phyloP scores from a whole-genome alignment of 2,888 invertebrate genomes.

The Leucoma salicis region DNA sequence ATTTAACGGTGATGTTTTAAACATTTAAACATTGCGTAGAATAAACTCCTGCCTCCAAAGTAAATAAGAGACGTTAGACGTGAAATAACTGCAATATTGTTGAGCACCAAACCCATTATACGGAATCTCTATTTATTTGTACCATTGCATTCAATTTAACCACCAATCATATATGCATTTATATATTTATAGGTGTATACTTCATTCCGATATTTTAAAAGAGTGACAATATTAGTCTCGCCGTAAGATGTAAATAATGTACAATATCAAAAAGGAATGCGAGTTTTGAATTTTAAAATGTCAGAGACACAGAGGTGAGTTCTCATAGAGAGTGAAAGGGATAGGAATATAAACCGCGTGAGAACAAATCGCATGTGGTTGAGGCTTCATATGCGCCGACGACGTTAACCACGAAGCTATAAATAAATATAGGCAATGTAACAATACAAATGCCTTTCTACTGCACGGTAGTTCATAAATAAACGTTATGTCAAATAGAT shows the following conservation, averaged over 20 bases:
- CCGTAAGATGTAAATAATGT: slow-evolving; percentile 42
- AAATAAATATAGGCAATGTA: slow-evolving; percentile 49
- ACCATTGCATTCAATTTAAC: too few species aligned
- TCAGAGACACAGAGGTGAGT: slow-evolving; percentile 41
- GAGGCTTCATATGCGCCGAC: slow-evolving; percentile 51
- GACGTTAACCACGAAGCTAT: slow-evolving; percentile 45
- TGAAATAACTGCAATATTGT: too few species aligned
- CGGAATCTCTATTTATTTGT: too few species aligned
- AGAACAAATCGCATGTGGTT: slow-evolving; percentile 63
- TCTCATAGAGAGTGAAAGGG: slow-evolving; percentile 41
- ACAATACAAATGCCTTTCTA: slow-evolving; percentile 52
- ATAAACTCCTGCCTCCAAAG: too few species aligned
- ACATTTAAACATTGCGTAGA: too few species aligned
- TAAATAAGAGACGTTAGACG: too few species aligned
- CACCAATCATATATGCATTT: too few species aligned
- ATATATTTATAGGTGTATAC: too few species aligned
- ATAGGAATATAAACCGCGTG: slow-evolving; percentile 62
- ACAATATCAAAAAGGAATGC: slow-evolving; percentile 43
- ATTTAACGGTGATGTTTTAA: too few species aligned
- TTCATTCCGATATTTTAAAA: too few species aligned
- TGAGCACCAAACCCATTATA: too few species aligned
- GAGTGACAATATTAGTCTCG: not conserved
- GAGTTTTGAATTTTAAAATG: slow-evolving; percentile 42
- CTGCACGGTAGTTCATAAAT: slow-evolving; percentile 51
- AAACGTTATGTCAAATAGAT: slow-evolving; percentile 43